Percentiles rank a stretch among this genome's conserved stretches.
phyloP scores from a whole-genome alignment of 2,797 vertebrate species.

The Characodon lateralis region DNA sequence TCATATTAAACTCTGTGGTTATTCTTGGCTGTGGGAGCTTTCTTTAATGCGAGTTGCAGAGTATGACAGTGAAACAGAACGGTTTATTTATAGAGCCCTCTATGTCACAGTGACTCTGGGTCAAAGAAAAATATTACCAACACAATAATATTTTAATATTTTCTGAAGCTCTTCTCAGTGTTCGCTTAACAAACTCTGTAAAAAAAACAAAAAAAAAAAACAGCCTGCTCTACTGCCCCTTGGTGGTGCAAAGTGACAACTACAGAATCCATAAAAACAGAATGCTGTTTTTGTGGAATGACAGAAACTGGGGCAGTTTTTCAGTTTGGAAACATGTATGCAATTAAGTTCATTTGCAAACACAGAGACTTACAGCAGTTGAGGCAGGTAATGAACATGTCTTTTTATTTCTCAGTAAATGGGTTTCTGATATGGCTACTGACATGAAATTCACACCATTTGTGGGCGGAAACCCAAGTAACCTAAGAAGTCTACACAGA shows the following conservation, averaged over 20 bases:
- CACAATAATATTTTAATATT: constrained; percentile 59
- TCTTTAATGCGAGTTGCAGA: constrained; percentile 16
- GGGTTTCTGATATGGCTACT: not conserved
- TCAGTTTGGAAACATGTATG: constrained; percentile 5
- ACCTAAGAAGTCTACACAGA: not conserved
- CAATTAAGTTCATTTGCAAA: not conserved
- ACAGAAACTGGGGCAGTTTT: not conserved
- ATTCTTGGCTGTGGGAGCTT: constrained; percentile 21
- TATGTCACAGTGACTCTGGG: constrained; percentile 36
- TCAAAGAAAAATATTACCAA: constrained; percentile 53
- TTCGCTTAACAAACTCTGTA: constrained; percentile 23
- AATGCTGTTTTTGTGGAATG: not conserved
- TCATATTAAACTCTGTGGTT: constrained; percentile 24
- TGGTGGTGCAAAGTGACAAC: constrained; percentile 49
- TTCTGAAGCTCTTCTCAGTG: constrained; percentile 39
- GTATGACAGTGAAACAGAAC: constrained; percentile 21
- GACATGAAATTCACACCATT: not conserved
- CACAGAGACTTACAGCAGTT: not conserved
- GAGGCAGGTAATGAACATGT: not conserved
- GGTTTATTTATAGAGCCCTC: constrained; percentile 51
- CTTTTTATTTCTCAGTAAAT: not conserved
- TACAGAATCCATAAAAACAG: constrained; percentile 15
- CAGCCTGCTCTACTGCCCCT: constrained; percentile 51
- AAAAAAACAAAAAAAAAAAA: constrained; percentile 17
- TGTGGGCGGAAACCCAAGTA: not conserved